Conservation (phyloP, 2,113 vertebrate genomes). For the Terrapene triunguis region DNA sequence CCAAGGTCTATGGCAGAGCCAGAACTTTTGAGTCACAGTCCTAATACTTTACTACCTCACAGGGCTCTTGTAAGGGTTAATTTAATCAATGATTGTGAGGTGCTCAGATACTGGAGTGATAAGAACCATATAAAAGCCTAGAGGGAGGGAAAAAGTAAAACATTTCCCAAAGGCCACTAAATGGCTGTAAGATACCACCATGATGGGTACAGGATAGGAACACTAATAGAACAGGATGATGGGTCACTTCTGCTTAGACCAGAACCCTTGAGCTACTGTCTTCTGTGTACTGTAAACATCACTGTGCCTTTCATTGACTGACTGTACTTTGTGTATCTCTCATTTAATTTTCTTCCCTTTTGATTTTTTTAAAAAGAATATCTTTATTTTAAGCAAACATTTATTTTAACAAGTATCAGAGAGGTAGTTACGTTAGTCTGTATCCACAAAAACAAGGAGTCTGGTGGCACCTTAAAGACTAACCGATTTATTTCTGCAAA, state of each 20-base stretch:
- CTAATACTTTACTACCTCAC: background rate
- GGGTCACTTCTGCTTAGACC: background rate
- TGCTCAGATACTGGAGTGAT: background rate
- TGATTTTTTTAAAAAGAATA: no score
- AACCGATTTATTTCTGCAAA: no score
- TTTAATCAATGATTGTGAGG: background rate
- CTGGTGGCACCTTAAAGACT: no score
- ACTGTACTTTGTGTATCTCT: no score
- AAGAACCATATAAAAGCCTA: background rate
- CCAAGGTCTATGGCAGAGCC: background rate
- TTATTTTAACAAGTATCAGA: no score
- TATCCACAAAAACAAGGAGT: no score
- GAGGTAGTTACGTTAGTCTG: no score
- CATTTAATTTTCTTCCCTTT: no score
- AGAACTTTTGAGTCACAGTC: accelerated
- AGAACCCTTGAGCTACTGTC: background rate
- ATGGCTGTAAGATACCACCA: background rate
- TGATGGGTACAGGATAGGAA: background rate
- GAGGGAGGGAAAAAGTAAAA: no score
- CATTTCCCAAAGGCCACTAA: background rate
- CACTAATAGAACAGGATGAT: background rate
- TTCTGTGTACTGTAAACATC: background rate
- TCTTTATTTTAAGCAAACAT: no score
- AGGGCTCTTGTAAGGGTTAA: background rate
- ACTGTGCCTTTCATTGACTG: background rate